phyloP scores from a whole-genome alignment of 2,888 invertebrate genomes.

The Coleophora deauratella region DNA sequence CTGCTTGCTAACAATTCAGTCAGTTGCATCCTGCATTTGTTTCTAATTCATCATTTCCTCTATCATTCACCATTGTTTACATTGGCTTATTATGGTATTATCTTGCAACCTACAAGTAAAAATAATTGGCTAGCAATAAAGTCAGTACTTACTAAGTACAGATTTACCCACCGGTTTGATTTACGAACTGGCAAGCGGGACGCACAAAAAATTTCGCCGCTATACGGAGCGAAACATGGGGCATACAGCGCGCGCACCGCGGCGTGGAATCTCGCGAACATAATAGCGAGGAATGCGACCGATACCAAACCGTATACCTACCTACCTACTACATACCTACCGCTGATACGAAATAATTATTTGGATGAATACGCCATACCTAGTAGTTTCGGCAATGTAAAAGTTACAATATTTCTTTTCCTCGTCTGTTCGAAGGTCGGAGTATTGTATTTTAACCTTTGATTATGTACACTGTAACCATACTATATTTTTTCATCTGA shows the following conservation, averaged over 20 bases:
- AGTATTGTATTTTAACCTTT: too few species aligned
- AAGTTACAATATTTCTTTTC: too few species aligned
- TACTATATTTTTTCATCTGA: too few species aligned
- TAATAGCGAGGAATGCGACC: conserved; percentile 63
- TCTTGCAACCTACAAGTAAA: too few species aligned
- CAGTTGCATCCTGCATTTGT: neutral
- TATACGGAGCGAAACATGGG: conserved; percentile 36
- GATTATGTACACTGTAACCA: too few species aligned
- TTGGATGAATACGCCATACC: too few species aligned
- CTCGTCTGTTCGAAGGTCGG: too few species aligned
- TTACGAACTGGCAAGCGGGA: conserved; percentile 42
- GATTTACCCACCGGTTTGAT: conserved; percentile 56
- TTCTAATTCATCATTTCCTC: neutral
- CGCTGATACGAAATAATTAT: conserved; percentile 54
- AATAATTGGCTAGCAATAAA: too few species aligned
- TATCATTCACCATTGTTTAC: neutral
- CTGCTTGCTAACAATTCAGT: conserved; percentile 15
- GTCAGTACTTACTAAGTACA: too few species aligned
- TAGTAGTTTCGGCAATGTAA: too few species aligned
- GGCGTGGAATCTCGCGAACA: conserved; percentile 55
- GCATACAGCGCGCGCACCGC: conserved; percentile 27
- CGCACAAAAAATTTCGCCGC: conserved; percentile 66
- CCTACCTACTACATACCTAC: conserved; percentile 29
- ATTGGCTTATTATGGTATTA: neutral
- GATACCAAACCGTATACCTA: conserved; percentile 26